Percentiles rank a stretch among this genome's conserved stretches.
These are phyloP conservation scores for Diplogasteroides magnus DNA, from an alignment of 1,140 invertebrate species.

Conservation along the genomic window DNA sequence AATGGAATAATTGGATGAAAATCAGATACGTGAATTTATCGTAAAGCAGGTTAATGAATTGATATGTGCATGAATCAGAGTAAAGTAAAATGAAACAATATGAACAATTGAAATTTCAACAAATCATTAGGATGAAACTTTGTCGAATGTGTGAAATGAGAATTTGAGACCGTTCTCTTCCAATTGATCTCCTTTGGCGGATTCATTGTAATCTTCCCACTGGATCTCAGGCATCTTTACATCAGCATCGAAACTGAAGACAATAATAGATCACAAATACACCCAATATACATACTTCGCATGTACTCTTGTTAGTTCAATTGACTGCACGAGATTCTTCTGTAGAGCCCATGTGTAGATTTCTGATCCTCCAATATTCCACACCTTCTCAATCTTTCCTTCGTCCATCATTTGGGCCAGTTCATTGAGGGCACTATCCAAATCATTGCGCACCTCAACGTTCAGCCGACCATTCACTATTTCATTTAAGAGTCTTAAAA, in stretches of 20 bases:
- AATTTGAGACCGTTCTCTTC: neutral
- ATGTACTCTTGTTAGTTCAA: conserved; percentile 79
- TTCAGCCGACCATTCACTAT: neutral
- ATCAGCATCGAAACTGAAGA: conserved; percentile 1
- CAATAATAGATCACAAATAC: neutral
- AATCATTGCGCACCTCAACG: neutral
- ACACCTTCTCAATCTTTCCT: conserved; percentile 68
- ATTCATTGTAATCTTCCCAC: neutral
- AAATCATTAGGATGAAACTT: neutral
- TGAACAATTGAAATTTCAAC: too few relatives aligned
- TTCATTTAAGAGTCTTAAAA: too few relatives aligned
- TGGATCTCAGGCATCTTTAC: neutral
- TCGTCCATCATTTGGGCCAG: neutral
- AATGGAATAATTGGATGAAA: neutral
- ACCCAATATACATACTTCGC: conserved; percentile 62
- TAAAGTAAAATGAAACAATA: neutral
- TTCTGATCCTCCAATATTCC: conserved; percentile 63
- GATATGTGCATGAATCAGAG: neutral
- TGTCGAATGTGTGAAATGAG: neutral
- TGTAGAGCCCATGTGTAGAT: conserved; percentile 67
- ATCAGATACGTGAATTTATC: neutral
- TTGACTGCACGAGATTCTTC: conserved; percentile 67
- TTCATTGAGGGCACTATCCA: conserved; percentile 2
- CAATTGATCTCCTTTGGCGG: neutral
- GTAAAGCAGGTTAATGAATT: neutral